Base-by-base conservation (phyloP, 2,797 vertebrate species). In the Siniperca obscura region DNA sequence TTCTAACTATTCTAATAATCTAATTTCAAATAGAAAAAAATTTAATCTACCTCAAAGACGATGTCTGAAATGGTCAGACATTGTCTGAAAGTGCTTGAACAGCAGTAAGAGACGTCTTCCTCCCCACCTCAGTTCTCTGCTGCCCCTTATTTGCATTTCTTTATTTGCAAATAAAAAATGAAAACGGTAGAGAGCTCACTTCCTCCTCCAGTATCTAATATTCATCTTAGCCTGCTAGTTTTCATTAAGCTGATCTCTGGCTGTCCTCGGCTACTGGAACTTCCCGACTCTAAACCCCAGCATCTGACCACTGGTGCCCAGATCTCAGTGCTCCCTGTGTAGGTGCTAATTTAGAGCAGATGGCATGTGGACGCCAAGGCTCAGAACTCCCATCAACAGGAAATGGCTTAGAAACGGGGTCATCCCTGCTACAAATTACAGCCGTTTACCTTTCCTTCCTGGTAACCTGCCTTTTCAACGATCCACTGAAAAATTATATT, bases 281-380 rank as follows among this genome's bases (percentile, higher is more conserved):
- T 68, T 74, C 76, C 53, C 34, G 36, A 21, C 50, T 75, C 66
- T 59, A 59, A 75, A 67, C 70, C 77, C 42, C 66, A 52, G 66
- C 13, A 25, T 83, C 85, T 74, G 82, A 86, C 83, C 83, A n/a
- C 86, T 19, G 46, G 42, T 88, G 84, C 79, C 86, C 85, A 73
- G 82, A 81, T 85, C 85, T 17, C 50, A 52, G 80, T 0, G 72
- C 89, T 82, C 88, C 91, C 90, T 27, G 83, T 56, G 84, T 78
- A 86, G 93, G 89, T 87, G 92, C 82, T 94, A 93, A 93, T 92
- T 91, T 59, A 76, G 55, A 91, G 81, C 91, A 95, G 90, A 92
- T 93, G 92, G 89, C 79, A 46, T 5, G 48, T 70, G 76, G 75
- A 89, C 55, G 4, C 60, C 44, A 8, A 70, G 67, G 59, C 70